Percentiles rank a stretch among this genome's conserved stretches.
Evolutionary conservation across 2,888 invertebrate genomes (phyloP).

Genomic region (Philereme vetulata): DNA sequence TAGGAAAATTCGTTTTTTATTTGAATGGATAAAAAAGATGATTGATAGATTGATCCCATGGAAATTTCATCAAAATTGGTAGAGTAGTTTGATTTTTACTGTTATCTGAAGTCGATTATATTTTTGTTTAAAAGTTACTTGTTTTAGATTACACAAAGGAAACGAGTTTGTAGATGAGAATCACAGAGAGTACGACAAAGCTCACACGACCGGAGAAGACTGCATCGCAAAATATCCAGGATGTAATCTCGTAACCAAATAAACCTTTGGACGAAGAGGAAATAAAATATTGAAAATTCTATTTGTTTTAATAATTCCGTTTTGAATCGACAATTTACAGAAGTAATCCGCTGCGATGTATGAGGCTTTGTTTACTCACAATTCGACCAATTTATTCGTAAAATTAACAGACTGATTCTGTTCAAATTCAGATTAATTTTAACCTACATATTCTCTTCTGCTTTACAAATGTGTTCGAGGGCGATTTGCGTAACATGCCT

Average conservation of each 20-base stretch:
- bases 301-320: slow-evolving; percentile 20
- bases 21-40: too few relatives aligned
- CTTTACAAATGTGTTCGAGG: too few relatives aligned
- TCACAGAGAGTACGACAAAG: slow-evolving; percentile 76
- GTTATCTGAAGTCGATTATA: too few relatives aligned
- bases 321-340: slow-evolving; percentile 21
- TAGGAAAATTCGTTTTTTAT: too few relatives aligned
- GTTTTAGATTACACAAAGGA: slow-evolving; percentile 78
- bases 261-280: slow-evolving; percentile 5
- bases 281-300: slow-evolving; percentile 27
- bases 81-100: too few relatives aligned
- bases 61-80: too few relatives aligned
- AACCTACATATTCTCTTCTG: too few relatives aligned
- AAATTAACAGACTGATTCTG: background rate
- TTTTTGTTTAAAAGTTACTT: too few relatives aligned
- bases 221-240: slow-evolving; percentile 71
- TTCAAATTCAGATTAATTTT: background rate
- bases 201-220: slow-evolving; percentile 63
- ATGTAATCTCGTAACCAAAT: slow-evolving; percentile 52
- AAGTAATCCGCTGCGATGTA: slow-evolving; percentile 6
- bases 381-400: slow-evolving; percentile 10
- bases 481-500: too few relatives aligned
- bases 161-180: slow-evolving; percentile 60
- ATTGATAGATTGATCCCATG: too few relatives aligned
- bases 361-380: slow-evolving; percentile 3